phyloP scores from a whole-genome alignment of 2,797 vertebrate genomes.

The Jordanella pulchra region DNA sequence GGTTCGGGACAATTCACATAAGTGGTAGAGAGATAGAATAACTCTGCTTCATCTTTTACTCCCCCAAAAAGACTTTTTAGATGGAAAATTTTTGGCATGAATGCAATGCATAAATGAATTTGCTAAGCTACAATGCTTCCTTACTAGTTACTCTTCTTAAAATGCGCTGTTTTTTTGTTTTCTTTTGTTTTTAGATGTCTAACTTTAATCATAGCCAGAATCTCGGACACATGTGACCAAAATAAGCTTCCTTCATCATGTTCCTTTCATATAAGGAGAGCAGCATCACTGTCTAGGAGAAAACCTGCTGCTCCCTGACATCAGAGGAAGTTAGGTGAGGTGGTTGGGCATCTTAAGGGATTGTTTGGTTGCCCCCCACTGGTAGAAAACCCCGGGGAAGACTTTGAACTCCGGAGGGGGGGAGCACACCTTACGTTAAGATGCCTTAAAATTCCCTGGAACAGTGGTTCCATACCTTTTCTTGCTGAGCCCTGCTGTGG shows the following conservation, averaged over 20 bases:
- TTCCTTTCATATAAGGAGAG: neutral
- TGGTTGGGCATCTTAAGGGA: neutral
- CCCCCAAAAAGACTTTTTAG: neutral
- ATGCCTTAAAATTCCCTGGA: neutral
- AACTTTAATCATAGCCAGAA: neutral
- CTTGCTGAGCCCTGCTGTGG: too few species aligned
- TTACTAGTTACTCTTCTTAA: neutral
- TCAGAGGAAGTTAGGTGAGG: neutral
- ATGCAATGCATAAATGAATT: neutral
- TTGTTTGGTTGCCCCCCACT: neutral
- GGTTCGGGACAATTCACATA: too few species aligned
- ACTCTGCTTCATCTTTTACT: neutral
- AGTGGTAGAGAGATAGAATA: neutral
- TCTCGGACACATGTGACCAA: neutral
- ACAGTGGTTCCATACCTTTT: too few species aligned
- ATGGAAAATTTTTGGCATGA: neutral
- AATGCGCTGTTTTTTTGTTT: too few species aligned
- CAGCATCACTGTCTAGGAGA: neutral
- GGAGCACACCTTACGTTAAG: neutral
- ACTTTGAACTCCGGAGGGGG: neutral
- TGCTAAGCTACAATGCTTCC: neutral
- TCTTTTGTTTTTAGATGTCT: neutral
- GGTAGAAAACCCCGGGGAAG: neutral
- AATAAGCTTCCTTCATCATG: neutral
- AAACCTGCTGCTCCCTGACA: neutral